These are phyloP conservation scores for Symphodus melops DNA, from an alignment of 2,113 vertebrate species.

Conservation along the genomic window DNA sequence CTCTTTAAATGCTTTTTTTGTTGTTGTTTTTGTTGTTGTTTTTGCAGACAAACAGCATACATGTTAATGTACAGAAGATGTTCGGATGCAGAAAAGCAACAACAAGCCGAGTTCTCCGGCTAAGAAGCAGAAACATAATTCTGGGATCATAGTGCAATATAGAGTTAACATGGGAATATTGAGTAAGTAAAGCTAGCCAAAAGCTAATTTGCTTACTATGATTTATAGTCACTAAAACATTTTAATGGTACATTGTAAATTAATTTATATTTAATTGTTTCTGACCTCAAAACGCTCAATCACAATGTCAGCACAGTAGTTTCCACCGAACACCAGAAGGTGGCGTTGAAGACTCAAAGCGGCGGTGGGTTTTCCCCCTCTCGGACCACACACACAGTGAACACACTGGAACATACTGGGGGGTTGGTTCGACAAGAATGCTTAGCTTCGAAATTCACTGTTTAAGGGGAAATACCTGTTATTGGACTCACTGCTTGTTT, in stretches of 20 bases:
- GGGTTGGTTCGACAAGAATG: constrained; percentile 54
- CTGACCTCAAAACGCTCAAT: neutral
- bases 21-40: neutral
- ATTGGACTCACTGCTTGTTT: constrained; percentile 34
- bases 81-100: neutral
- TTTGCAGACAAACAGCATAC: constrained; percentile 67
- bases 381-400: constrained; percentile 68
- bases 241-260: neutral
- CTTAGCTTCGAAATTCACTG: constrained; percentile 59
- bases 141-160: constrained; percentile 12
- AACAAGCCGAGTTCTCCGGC: constrained; percentile 24
- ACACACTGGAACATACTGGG: constrained; percentile 28
- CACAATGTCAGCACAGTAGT: neutral
- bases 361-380: neutral
- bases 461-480: constrained; percentile 58
- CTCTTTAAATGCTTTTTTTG: neutral
- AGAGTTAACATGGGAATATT: neutral
- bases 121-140: constrained; percentile 29
- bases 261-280: neutral
- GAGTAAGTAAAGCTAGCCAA: too few species aligned
- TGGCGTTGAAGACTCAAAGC: constrained; percentile 53
- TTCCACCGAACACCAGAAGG: constrained; percentile 48
- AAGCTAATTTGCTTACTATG: neutral
- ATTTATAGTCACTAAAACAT: neutral
- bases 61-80: constrained; percentile 81